These are phyloP conservation scores for Lethrus apterus DNA, from an alignment of 1,140 invertebrate species.

Conservation along the genomic window DNA sequence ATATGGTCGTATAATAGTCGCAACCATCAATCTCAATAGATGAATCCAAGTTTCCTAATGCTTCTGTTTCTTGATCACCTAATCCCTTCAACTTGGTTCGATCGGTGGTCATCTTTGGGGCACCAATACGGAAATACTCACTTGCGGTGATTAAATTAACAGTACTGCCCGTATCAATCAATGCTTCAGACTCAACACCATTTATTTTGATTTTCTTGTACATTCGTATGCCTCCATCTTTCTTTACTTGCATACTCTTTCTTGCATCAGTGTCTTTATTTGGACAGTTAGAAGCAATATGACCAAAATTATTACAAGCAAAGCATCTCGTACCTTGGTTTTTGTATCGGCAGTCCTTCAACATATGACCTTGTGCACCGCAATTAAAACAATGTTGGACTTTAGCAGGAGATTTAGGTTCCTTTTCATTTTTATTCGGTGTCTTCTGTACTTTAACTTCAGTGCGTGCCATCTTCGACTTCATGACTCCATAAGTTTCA, in stretches of 20 bases:
- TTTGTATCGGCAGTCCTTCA: conserved; percentile 2
- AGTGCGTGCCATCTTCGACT: background rate
- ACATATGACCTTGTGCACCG: background rate
- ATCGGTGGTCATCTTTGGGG: background rate
- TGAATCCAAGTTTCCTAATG: too few relatives aligned
- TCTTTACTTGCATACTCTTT: conserved; percentile 5
- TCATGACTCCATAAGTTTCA: background rate
- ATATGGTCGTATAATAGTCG: background rate
- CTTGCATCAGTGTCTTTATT: background rate
- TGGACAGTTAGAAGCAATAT: conserved; percentile 12
- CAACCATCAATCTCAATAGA: background rate
- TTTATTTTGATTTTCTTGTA: too few relatives aligned
- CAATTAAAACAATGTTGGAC: background rate
- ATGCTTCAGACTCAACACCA: conserved; percentile 8
- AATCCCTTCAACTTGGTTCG: background rate
- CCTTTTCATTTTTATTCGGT: background rate
- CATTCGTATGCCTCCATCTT: background rate
- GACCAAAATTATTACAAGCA: conserved; percentile 7
- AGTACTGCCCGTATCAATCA: conserved; percentile 14
- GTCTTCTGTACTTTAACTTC: background rate
- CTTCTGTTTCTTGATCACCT: background rate
- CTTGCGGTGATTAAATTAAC: conserved; percentile 6
- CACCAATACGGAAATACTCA: background rate
- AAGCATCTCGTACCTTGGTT: conserved; percentile 12
- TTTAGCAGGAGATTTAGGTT: background rate